Conservation (phyloP, 2,113 vertebrate species). For the Podilymbus podiceps region DNA sequence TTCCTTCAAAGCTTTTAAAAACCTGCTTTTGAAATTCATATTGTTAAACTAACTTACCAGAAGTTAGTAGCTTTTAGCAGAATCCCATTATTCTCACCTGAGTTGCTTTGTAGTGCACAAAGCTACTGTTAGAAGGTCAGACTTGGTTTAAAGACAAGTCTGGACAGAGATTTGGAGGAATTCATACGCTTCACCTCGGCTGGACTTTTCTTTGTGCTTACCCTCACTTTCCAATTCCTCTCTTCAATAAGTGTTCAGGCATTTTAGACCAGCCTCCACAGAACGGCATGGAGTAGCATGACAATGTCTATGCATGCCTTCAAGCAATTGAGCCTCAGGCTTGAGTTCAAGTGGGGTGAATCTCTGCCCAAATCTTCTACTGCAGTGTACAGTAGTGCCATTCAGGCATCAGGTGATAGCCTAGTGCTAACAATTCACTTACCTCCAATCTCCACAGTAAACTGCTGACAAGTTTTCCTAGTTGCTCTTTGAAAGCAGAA, state of each 20-base stretch:
- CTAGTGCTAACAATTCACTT: not conserved
- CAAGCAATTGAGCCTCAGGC: not conserved
- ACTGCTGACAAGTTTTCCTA: not conserved
- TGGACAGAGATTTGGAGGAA: not conserved
- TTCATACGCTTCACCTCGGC: not conserved
- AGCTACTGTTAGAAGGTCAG: not conserved
- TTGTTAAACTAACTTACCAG: not conserved
- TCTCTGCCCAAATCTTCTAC: not conserved
- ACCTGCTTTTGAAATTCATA: not conserved
- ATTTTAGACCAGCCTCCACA: not conserved
- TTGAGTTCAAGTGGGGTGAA: not conserved
- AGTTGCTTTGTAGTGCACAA: not conserved
- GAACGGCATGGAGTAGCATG: not conserved
- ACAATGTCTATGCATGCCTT: accelerated
- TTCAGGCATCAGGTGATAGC: not conserved
- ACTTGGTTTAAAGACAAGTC: not conserved
- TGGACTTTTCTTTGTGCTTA: not conserved
- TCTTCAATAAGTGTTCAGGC: not conserved
- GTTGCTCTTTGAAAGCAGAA: not conserved
- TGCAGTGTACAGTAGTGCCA: not conserved
- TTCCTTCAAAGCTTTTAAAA: not conserved
- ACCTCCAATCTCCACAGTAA: not conserved
- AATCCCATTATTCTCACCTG: not conserved
- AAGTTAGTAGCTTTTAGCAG: not conserved
- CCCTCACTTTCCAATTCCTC: not conserved